These are phyloP conservation scores for Coelopa frigida DNA, from an alignment of 1,140 invertebrate species.

Conservation along the genomic window DNA sequence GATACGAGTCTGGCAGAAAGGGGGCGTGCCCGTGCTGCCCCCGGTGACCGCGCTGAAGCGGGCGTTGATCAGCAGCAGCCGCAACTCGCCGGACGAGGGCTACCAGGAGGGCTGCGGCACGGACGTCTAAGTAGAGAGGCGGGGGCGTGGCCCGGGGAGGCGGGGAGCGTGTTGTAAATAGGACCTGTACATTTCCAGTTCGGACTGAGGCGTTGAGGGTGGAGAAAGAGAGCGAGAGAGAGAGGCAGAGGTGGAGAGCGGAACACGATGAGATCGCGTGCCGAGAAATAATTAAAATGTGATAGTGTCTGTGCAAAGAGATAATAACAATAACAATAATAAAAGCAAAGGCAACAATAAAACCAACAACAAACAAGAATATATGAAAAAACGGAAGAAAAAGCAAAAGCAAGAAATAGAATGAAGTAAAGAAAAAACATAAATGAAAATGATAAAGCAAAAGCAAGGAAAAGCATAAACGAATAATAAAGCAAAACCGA, in stretches of 20 bases:
- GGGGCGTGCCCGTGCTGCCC: slow-evolving; percentile 69
- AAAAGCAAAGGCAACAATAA: slow-evolving; percentile 12
- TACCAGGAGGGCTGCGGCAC: slow-evolving; percentile 88
- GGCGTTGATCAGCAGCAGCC: slow-evolving; percentile 65
- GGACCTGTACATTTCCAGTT: slow-evolving; percentile 4
- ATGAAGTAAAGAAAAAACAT: no score
- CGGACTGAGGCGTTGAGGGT: background rate
- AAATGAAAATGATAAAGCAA: no score
- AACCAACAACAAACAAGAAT: slow-evolving; percentile 9
- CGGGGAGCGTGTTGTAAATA: slow-evolving; percentile 2
- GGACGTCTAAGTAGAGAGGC: slow-evolving; percentile 67
- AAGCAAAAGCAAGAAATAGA: background rate
- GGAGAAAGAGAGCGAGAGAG: slow-evolving; percentile 2
- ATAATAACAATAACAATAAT: slow-evolving; percentile 20
- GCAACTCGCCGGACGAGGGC: slow-evolving; percentile 81
- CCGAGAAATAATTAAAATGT: slow-evolving; percentile 28
- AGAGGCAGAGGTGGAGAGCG: background rate
- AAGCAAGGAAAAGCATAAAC: no score
- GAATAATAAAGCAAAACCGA: no score
- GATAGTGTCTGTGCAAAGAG: slow-evolving; percentile 42
- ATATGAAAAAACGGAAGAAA: background rate
- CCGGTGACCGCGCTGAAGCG: slow-evolving; percentile 71
- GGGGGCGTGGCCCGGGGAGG: background rate
- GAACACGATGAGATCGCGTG: background rate
- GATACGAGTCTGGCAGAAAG: slow-evolving; percentile 75